Evolutionary conservation across 2,797 vertebrate species (phyloP).

Genomic region (Arctocebus calabarensis): DNA sequence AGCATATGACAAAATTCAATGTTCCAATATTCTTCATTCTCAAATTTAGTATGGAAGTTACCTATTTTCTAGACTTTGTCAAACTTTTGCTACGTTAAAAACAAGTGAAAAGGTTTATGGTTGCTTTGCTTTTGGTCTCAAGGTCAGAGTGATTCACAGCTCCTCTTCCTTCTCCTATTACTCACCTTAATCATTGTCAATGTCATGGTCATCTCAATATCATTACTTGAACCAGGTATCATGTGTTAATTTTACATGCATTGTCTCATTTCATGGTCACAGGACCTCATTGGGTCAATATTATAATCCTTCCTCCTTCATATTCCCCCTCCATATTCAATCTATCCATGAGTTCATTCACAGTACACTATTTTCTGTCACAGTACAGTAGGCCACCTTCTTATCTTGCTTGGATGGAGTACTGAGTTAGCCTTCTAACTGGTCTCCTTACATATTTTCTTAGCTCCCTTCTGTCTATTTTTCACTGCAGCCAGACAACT

Average conservation of each 20-base stretch:
- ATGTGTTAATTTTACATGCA: background rate
- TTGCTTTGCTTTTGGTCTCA: background rate
- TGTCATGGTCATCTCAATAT: too few species aligned
- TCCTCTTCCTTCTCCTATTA: background rate
- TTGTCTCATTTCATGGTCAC: background rate
- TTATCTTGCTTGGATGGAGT: background rate
- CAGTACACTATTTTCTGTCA: background rate
- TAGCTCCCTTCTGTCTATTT: background rate
- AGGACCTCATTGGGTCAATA: background rate
- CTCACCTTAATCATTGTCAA: background rate
- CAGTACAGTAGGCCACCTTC: accelerated
- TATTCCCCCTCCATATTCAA: background rate
- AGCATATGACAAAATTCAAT: background rate
- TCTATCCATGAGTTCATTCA: background rate
- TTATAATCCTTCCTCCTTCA: background rate
- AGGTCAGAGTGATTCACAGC: background rate
- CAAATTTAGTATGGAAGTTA: background rate
- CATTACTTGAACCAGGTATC: background rate
- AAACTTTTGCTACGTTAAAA: background rate
- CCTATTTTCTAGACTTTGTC: background rate
- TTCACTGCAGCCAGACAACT: background rate
- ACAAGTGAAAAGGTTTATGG: background rate
- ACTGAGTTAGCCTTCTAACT: background rate
- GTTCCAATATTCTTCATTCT: background rate
- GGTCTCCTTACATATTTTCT: background rate